phyloP scores from a whole-genome alignment of 2,888 invertebrate genomes.

The Microplitis manilae region DNA sequence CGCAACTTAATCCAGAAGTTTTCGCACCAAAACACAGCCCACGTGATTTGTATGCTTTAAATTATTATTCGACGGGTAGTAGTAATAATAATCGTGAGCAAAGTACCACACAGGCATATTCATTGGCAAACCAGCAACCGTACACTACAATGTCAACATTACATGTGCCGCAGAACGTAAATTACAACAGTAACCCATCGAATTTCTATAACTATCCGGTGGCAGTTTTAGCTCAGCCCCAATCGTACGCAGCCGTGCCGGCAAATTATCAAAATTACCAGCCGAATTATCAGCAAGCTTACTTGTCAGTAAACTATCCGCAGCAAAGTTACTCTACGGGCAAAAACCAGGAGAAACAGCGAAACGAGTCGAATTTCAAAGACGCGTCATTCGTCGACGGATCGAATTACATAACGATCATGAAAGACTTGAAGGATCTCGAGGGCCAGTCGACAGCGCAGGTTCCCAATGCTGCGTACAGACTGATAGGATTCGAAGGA shows the following conservation, averaged over 20 bases:
- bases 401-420: constrained; percentile 57
- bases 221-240: constrained; percentile 28
- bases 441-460: constrained; percentile 48
- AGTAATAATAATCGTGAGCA: constrained; percentile 56
- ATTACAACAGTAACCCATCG: constrained; percentile 45
- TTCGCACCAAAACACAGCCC: constrained; percentile 63
- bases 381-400: constrained; percentile 62
- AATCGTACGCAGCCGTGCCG: constrained; percentile 34
- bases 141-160: constrained; percentile 33
- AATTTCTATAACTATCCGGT: constrained; percentile 43
- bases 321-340: constrained; percentile 44
- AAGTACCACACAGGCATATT: constrained; percentile 37
- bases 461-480: constrained; percentile 58
- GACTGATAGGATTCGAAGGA: constrained; percentile 59
- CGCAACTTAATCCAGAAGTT: constrained; percentile 60
- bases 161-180: constrained; percentile 41
- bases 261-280: constrained; percentile 64
- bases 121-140: background rate
- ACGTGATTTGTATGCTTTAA: constrained; percentile 59
- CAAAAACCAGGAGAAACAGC: constrained; percentile 3
- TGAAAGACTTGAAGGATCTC: constrained; percentile 64
- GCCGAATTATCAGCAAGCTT: constrained; percentile 60
- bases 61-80: constrained; percentile 39
- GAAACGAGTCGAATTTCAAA: constrained; percentile 24
- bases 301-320: constrained; percentile 32